Base-by-base conservation (phyloP, 53 echinoderm and acorn worm species). In the Echinometra lucunter region DNA sequence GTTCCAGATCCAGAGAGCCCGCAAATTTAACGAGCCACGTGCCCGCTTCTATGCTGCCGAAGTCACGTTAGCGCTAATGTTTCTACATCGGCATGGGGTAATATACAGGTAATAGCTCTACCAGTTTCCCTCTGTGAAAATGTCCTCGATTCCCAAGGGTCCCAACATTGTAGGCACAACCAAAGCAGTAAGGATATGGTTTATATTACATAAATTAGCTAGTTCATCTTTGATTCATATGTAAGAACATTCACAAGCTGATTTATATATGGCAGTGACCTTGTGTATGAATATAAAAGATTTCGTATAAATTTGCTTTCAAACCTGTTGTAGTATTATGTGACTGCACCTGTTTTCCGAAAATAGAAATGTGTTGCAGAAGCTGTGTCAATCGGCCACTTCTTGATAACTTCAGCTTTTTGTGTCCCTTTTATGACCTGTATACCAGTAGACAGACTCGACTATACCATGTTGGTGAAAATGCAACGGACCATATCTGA, bases 1-100 rank as follows among this genome's bases (percentile, higher is more conserved):
- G 99, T 99, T 99, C 96, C 99, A 99, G 95, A 99, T 99, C 74
- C 99, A 99, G 97, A 91, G 99, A 82, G 99, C 99, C 70, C 98
- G 99, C 74, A 99, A 99, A 75, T 99, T 99, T 90, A 96, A 97
- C 66, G 99, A 99, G 95, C 96, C 98, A 40, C 93, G 99, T 82
- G 99, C 99, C 83, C 94, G 96, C 40, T 99, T 99, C 95, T 99
- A 99, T 94, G 99, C 99, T 96, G 99, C 99, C 94, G 99, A 99
- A 96, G 99, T 99, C 56, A 99, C 97, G 94, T 96, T 97, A 95
- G 99, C 99, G 90, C 96, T 99, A 57, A 98, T 98, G 96, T 99
- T 99, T 88, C 96, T 99, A 80, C 99, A 99, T 95, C 92, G 96
- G 93, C 97, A 99, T 92, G 99, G 99, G 93, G 99, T 99, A 55